Conservation (phyloP, 2,113 vertebrate species). For the Hirundichthys speculiger region DNA sequence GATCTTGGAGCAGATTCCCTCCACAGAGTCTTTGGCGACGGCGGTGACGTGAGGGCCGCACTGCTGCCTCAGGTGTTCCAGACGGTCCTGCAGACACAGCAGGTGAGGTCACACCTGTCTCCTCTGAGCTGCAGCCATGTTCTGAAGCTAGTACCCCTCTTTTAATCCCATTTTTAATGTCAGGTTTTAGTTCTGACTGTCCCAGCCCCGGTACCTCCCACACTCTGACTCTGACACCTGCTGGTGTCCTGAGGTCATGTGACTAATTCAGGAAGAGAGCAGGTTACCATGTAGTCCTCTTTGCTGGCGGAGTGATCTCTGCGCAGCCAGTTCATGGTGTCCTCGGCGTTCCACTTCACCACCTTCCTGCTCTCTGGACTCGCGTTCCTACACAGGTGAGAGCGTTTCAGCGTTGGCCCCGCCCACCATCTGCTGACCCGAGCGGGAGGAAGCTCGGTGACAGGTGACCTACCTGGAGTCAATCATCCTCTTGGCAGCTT, state of each 20-base stretch:
- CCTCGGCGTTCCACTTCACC: constrained; percentile 98
- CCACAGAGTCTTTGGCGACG: constrained; percentile 96
- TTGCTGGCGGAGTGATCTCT: constrained; percentile 96
- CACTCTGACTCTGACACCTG: too few relatives aligned
- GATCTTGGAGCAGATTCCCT: constrained; percentile 98
- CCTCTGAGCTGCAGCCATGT: neutral
- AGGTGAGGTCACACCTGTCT: neutral
- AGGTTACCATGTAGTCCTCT: constrained; percentile 96
- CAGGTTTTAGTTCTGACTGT: too few relatives aligned
- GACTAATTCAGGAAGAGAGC: too few relatives aligned
- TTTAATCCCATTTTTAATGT: neutral
- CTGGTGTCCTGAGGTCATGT: too few relatives aligned
- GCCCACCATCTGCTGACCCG: neutral
- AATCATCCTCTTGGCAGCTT: constrained; percentile 96
- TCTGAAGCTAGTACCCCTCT: neutral
- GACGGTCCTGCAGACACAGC: constrained; percentile 85
- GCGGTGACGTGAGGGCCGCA: constrained; percentile 94
- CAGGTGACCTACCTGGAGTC: constrained; percentile 88
- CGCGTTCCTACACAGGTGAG: constrained; percentile 84
- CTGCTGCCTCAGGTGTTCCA: constrained; percentile 94
- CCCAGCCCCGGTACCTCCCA: too few relatives aligned
- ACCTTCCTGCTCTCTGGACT: constrained; percentile 97
- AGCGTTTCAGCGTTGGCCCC: neutral
- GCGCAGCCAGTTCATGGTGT: constrained; percentile 98
- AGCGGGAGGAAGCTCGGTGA: too few relatives aligned